Evolutionary conservation across 2,113 vertebrate species (phyloP).

Genomic region (Fulica atra): DNA sequence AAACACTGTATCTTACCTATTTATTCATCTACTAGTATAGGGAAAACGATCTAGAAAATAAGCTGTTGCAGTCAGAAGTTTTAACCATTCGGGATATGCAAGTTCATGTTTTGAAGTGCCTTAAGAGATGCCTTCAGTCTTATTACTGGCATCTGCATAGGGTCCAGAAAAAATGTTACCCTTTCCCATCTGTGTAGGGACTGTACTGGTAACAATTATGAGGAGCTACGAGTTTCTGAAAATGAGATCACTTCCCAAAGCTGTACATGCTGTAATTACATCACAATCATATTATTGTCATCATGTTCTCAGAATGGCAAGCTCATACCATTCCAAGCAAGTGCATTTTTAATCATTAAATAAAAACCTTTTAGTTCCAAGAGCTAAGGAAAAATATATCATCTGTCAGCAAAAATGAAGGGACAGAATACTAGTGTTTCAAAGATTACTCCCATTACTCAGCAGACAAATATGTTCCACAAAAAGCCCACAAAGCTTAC

Average conservation of each 20-base stretch:
- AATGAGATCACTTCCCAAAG: constrained; percentile 43
- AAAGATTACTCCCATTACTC: background rate
- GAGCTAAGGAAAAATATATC: background rate
- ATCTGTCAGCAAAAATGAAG: background rate
- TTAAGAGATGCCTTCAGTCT: background rate
- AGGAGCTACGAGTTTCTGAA: background rate
- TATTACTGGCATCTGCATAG: background rate
- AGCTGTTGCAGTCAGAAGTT: background rate
- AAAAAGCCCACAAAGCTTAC: background rate
- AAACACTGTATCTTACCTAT: background rate
- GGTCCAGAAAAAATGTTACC: background rate
- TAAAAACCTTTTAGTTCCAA: constrained; percentile 26
- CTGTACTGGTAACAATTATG: background rate
- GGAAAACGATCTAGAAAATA: background rate
- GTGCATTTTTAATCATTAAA: constrained; percentile 12
- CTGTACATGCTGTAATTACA: background rate
- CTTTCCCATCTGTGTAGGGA: background rate
- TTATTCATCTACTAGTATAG: background rate
- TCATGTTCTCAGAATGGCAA: background rate
- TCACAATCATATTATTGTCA: constrained; percentile 5
- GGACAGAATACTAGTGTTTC: background rate
- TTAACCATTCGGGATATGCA: background rate
- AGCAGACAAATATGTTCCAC: background rate
- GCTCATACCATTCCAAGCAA: constrained; percentile 2
- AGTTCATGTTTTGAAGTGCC: background rate